Conservation (phyloP, 2,888 invertebrate species). For the Andrena chrysosceles region DNA sequence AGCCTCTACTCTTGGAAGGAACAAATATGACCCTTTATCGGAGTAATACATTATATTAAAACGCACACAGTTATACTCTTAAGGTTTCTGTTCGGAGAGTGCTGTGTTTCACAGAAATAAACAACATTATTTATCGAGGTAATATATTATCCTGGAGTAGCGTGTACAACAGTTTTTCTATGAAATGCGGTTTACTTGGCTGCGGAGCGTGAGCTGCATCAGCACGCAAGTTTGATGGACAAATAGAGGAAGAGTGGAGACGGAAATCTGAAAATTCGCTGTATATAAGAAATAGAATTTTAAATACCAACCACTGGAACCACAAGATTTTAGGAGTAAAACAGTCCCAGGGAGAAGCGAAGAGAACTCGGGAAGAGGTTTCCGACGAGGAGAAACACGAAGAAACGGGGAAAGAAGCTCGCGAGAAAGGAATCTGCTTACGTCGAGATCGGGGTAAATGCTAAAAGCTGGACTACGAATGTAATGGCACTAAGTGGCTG, state of each 20-base stretch:
- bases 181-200: background rate
- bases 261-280: background rate
- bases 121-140: background rate
- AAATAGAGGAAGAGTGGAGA: background rate
- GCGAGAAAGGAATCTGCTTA: conserved; percentile 36
- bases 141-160: background rate
- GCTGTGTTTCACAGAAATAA: too few species aligned
- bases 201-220: background rate
- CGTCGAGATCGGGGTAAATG: conserved; percentile 17
- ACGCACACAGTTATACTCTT: too few species aligned
- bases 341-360: conserved; percentile 14
- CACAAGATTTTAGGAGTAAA: conserved; percentile 37
- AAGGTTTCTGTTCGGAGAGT: too few species aligned
- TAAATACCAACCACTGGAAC: conserved; percentile 59
- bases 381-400: background rate
- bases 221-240: background rate
- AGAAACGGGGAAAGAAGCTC: conserved; percentile 10
- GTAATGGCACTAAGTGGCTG: conserved; percentile 13
- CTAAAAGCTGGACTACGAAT: background rate
- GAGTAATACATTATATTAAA: too few species aligned
- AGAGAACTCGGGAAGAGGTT: conserved; percentile 1
- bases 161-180: background rate
- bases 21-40: background rate
- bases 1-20: background rate
- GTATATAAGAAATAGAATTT: conserved; percentile 63